A percentile compares a stretch with the other conserved stretches of the same genome.
Conservation (phyloP, 2,797 vertebrate species). For the Chelmon rostratus region DNA sequence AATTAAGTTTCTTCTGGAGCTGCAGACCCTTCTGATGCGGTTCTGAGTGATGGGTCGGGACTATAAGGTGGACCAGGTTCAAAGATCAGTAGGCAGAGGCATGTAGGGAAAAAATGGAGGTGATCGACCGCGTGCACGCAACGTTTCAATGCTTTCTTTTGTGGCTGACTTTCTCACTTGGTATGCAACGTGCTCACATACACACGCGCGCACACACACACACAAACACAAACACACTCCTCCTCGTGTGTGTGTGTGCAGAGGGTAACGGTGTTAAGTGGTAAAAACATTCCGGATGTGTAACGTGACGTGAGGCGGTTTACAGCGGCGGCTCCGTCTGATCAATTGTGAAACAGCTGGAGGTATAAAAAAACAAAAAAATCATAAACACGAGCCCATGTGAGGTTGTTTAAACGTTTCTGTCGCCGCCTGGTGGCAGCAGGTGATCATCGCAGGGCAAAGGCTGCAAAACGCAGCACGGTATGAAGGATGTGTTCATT, state of each 20-base stretch:
- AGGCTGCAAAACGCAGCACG: not conserved
- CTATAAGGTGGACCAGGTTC: slow-evolving; percentile 54
- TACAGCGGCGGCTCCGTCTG: slow-evolving; percentile 12
- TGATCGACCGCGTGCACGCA: slow-evolving; percentile 45
- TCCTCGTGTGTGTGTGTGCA: not conserved
- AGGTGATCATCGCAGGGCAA: not conserved
- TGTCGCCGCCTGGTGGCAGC: slow-evolving; percentile 47
- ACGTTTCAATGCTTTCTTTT: slow-evolving; percentile 50
- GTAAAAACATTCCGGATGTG: not conserved
- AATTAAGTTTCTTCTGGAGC: not conserved
- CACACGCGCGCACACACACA: slow-evolving; percentile 1
- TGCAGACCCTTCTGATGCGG: not conserved
- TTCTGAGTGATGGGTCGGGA: not conserved
- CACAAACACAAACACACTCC: not conserved
- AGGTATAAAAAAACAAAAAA: not conserved
- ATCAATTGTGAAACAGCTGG: slow-evolving; percentile 54
- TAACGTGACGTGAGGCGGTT: not conserved
- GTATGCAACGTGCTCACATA: slow-evolving; percentile 29
- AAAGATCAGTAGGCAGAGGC: slow-evolving; percentile 69
- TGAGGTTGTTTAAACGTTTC: not conserved
- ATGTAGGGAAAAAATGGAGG: slow-evolving; percentile 36
- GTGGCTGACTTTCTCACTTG: slow-evolving; percentile 41
- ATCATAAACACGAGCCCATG: slow-evolving; percentile 11
- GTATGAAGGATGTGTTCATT: too few relatives aligned
- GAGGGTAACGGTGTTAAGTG: not conserved